Conservation (phyloP, 2,797 vertebrate genomes). For the Xiphorhynchus erythropygius region DNA sequence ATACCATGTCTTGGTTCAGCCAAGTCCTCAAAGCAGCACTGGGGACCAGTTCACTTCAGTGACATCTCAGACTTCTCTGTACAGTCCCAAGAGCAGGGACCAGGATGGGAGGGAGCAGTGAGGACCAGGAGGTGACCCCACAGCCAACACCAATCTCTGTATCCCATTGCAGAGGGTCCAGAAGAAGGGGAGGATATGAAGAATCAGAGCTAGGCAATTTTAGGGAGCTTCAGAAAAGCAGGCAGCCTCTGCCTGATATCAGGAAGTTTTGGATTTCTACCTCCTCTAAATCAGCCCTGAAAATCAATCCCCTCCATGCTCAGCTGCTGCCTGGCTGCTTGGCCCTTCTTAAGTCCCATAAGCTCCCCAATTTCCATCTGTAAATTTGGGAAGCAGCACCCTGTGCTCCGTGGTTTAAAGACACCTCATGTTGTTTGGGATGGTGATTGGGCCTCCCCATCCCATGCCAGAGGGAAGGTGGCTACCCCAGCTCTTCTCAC, state of each 20-base stretch:
- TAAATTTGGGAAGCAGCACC: neutral
- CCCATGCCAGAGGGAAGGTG: too few species aligned
- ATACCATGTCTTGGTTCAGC: neutral
- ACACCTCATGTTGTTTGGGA: neutral
- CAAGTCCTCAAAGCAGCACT: neutral
- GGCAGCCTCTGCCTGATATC: neutral
- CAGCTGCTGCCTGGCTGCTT: neutral
- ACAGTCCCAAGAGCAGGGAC: fast-evolving
- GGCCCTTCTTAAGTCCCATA: neutral
- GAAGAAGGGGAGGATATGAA: neutral
- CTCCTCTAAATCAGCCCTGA: neutral
- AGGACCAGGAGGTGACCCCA: neutral
- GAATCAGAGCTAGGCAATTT: neutral
- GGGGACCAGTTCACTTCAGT: neutral
- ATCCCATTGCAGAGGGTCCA: neutral
- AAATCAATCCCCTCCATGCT: neutral
- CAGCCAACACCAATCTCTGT: neutral
- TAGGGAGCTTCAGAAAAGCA: neutral
- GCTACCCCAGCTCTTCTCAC: neutral
- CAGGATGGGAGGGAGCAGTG: neutral
- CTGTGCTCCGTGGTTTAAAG: neutral
- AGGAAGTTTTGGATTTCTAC: neutral
- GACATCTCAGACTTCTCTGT: neutral
- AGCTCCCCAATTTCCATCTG: neutral
- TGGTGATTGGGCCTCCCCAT: neutral